Evolutionary conservation across 2,888 invertebrate species (phyloP), one percentile per base, ranked within the genome.

Genomic region (Drosophila mettleri): DNA sequence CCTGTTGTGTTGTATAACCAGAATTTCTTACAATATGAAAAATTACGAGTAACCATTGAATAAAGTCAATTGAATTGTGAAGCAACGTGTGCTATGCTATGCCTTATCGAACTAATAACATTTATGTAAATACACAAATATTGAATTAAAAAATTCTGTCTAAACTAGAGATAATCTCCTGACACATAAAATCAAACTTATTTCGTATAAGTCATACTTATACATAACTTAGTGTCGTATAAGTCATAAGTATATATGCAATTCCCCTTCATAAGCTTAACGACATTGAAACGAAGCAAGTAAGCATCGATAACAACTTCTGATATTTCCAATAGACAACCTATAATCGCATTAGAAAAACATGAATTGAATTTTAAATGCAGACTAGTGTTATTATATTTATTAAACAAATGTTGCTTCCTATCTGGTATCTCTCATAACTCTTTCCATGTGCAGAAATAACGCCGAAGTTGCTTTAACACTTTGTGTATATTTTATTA

Each of bases 11-110:
- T 65, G 49, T 59, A 69, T 67, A 61, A 83, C 80, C 65, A 57
- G 65, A 80, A 86, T 68, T 86, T 80, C 27, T 72, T 41, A 57
- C 18, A 59, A 74, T 64, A 10, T 55, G 27, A 57, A 58, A 33
- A 31, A 59, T 24, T 55, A 34, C 45, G 36, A 57, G 46, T 34
- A 16, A 18, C 20, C 22, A 24, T 22, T 14, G 33, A 46, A 36
- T 36, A 29, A 31, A 41, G 45, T n/a, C 29, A 16, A 43, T 24
- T 78, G 51, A 69, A 46, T 46, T 43, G 33, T 33, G 16, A 31
- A 27, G 14, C 69, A 58, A 60, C 12, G 68, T 51, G 20, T 73
- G 53, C 74, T 78, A n/a, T 18, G 55, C 55, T 54, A 22, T 5
- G 27, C 16, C 10, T 24, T 16, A 10, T 38, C 46, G 10, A 5